Evolutionary conservation across 2,113 vertebrate genomes (phyloP), one percentile per base, ranked within the genome.

Genomic region (Ciconia maguari): DNA sequence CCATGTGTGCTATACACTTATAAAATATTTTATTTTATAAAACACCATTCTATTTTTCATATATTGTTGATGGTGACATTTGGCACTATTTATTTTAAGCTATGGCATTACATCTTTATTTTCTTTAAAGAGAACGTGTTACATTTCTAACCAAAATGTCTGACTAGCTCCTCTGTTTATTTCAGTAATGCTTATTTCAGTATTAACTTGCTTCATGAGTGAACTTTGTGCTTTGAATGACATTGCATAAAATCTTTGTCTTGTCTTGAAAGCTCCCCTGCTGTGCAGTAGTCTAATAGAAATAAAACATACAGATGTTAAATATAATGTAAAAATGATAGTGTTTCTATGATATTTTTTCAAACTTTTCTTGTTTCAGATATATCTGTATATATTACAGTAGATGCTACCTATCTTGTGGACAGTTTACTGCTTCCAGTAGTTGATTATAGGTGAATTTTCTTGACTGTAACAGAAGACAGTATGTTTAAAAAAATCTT

Each of bases 51-150:
- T 88, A 3, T 58, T 95, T 83, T 69, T 93, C 26, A 4, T 77
- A 29, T 48, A 25, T 69, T 66, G 34, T 77, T 87, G 85, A 75
- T 89, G 85, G 69, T 92, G 71, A 89, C 64, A 82, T 95, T 89
- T 95, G 94, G 83, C 95, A 74, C 82, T 98, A 95, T 98, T 98
- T 98, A 98, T 98, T 98, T 97, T 91, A 94, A 90, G 76, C 75
- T 94, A 32, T 74, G 86, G 79, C 84, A 90, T 95, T 97, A 84
- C 25, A 15, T 95, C 78, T 97, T 96, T 94, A 60, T 96, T 96
- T 95, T 95, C 61, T 87, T 97, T 72, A 60, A 85, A 96, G 92
- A 81, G 88, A 98, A 97, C 36, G 13, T 94, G 92, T 96, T 96
- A 61, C 46, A 69, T 97, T 96, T 93, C 83, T 96, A 97, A 84